These are phyloP conservation scores for Bujurquina vittata DNA, from an alignment of 2,113 vertebrate species.

Conservation along the genomic window DNA sequence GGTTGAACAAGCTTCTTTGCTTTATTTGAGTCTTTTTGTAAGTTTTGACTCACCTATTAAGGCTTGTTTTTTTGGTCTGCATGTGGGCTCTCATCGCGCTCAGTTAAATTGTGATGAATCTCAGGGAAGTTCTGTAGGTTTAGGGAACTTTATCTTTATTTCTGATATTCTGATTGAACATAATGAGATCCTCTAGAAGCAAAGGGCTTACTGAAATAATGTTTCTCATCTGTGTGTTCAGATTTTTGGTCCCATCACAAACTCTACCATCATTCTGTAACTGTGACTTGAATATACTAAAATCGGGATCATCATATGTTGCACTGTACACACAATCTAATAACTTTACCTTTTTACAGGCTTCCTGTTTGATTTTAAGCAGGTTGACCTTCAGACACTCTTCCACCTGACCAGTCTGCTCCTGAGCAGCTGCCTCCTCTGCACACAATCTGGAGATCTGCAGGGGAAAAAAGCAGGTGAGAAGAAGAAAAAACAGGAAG, in stretches of 20 bases:
- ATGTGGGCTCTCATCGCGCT: too few relatives aligned
- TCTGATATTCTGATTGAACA: neutral
- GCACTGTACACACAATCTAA: neutral
- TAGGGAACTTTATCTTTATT: too few relatives aligned
- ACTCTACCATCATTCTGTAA: neutral
- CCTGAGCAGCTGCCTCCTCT: constrained; percentile 96
- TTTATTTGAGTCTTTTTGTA: too few relatives aligned
- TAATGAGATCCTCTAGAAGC: neutral
- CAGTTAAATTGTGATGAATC: too few relatives aligned
- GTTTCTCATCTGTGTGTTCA: neutral
- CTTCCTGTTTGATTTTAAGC: constrained; percentile 90
- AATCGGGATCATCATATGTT: neutral
- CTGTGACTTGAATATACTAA: neutral
- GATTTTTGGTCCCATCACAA: neutral
- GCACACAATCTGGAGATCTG: constrained; percentile 90
- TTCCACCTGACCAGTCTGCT: constrained; percentile 96
- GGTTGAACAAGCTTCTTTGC: too few relatives aligned
- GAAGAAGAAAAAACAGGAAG: too few relatives aligned
- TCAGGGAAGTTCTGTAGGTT: too few relatives aligned
- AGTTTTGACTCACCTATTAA: too few relatives aligned
- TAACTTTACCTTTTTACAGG: constrained; percentile 88
- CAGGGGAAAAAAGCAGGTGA: neutral
- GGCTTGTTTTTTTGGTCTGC: too few relatives aligned
- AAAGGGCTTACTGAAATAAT: neutral
- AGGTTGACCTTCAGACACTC: constrained; percentile 97